Conservation (phyloP, 1,140 invertebrate genomes). For the Cydia amplana region DNA sequence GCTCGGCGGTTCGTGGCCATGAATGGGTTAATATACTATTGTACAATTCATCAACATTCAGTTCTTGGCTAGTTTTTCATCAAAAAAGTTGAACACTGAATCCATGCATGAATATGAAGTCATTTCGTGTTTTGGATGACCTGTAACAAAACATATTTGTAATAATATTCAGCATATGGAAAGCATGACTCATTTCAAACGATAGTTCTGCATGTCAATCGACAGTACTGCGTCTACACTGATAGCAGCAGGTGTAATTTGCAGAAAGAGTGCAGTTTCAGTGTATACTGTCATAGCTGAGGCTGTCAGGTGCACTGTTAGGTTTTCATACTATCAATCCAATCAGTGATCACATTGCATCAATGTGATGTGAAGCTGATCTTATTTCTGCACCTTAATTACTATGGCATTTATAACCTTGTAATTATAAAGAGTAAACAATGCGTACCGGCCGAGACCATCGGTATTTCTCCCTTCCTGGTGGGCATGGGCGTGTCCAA, state of each 20-base stretch:
- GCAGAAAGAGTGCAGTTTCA: no score
- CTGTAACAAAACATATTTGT: constrained; percentile 53
- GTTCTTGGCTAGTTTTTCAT: constrained; percentile 51
- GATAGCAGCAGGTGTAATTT: no score
- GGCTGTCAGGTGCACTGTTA: background rate
- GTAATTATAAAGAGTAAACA: background rate
- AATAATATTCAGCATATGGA: background rate
- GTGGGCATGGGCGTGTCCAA: constrained; percentile 65
- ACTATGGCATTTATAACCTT: constrained; percentile 29
- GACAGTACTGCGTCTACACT: no score
- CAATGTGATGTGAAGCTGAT: no score
- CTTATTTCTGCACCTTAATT: background rate
- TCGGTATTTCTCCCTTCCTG: constrained; percentile 64
- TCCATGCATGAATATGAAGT: constrained; percentile 65
- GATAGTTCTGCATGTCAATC: no score
- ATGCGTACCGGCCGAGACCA: constrained; percentile 65
- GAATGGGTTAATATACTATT: no score
- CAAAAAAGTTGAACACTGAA: constrained; percentile 67
- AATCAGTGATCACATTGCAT: no score
- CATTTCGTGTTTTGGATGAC: constrained; percentile 71
- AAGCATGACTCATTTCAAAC: no score
- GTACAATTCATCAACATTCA: background rate
- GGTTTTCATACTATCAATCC: no score
- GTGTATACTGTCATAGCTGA: background rate
- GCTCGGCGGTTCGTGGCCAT: no score